A percentile compares a stretch with the other conserved stretches of the same genome.
phyloP scores from a whole-genome alignment of 2,113 vertebrate species.

The Chaenogobius annularis region DNA sequence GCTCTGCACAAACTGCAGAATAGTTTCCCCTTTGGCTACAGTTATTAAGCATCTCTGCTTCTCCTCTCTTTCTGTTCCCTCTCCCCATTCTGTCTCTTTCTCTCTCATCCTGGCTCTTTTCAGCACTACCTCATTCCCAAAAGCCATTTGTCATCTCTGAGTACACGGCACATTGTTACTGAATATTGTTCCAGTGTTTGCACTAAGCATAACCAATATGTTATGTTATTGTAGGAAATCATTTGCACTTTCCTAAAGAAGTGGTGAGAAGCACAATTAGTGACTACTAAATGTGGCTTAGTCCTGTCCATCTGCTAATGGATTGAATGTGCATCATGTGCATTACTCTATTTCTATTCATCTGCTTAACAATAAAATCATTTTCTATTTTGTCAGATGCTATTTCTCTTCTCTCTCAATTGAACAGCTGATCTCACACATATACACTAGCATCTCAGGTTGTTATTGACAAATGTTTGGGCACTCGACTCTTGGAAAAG shows the following conservation, averaged over 20 bases:
- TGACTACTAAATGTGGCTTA: not conserved
- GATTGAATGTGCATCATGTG: not conserved
- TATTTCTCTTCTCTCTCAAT: not conserved
- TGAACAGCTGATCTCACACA: not conserved
- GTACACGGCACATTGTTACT: slow-evolving; percentile 28
- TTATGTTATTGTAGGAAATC: not conserved
- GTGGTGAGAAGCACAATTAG: not conserved
- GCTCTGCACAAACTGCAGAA: slow-evolving; percentile 46
- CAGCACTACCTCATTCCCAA: slow-evolving; percentile 36
- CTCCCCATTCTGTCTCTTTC: not conserved
- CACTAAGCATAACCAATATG: not conserved
- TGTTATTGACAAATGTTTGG: not conserved
- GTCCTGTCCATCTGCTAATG: slow-evolving; percentile 1
- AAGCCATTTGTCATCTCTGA: slow-evolving; percentile 56
- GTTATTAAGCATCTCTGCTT: slow-evolving; percentile 37
- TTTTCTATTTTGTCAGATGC: not conserved
- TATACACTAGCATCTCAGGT: not conserved
- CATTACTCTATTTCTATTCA: not conserved
- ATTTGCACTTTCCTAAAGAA: not conserved
- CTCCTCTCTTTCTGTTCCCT: not conserved
- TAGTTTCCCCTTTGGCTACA: slow-evolving; percentile 38
- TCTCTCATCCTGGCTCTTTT: slow-evolving; percentile 12
- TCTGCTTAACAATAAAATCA: not conserved
- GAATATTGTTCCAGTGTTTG: slow-evolving; percentile 4
- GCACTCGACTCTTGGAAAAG: not conserved